Evolutionary conservation across 2,888 invertebrate species (phyloP).

Genomic region (Trimorus sp.): DNA sequence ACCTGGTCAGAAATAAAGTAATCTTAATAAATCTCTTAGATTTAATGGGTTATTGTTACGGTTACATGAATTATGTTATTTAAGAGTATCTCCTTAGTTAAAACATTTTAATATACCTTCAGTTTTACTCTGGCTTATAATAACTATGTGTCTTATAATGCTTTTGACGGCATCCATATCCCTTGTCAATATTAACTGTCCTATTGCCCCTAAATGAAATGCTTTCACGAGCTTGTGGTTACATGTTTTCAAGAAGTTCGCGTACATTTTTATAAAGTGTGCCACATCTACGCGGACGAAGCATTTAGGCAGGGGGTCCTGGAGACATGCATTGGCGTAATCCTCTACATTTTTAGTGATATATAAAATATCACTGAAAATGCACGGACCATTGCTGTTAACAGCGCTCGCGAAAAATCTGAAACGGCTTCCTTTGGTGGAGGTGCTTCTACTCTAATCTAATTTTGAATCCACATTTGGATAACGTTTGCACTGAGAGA

Average conservation of each 20-base stretch:
- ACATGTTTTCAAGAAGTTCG: not conserved
- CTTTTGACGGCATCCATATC: not conserved
- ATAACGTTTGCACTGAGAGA: no score
- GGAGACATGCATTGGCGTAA: not conserved
- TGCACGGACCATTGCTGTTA: constrained; percentile 34
- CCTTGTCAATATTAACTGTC: constrained; percentile 19
- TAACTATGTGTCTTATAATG: not conserved
- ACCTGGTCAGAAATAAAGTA: no score
- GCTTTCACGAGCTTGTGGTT: not conserved
- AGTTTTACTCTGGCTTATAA: not conserved
- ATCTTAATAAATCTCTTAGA: no score
- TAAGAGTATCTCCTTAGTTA: not conserved
- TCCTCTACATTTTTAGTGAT: no score
- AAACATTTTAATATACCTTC: not conserved
- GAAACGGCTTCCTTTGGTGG: constrained; percentile 48
- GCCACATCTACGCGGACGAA: constrained; percentile 36
- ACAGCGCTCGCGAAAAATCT: constrained; percentile 47
- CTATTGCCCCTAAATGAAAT: constrained; percentile 23
- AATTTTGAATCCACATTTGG: constrained; percentile 44
- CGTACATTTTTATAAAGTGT: constrained; percentile 28
- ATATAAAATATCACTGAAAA: not conserved
- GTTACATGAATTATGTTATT: no score
- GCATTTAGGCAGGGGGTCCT: constrained; percentile 5
- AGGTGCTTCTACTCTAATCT: constrained; percentile 50
- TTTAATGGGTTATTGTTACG: no score